Percentiles rank a stretch among this genome's conserved stretches.
These are phyloP conservation scores for Pogona vitticeps DNA, from an alignment of 2,113 vertebrate species.

Conservation along the genomic window DNA sequence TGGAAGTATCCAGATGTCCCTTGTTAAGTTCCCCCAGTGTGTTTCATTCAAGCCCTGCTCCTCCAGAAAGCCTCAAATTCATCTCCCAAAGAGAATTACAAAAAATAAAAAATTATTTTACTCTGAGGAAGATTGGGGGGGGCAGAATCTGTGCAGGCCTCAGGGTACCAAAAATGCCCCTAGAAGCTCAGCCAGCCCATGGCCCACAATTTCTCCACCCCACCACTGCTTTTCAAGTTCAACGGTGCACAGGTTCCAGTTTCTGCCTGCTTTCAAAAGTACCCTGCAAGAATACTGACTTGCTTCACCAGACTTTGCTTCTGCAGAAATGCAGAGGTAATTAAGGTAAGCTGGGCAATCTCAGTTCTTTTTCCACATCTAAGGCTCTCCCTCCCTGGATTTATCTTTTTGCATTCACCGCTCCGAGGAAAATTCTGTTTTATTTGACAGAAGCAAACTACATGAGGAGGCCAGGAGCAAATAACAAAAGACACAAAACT, in stretches of 20 bases:
- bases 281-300: conserved; percentile 31
- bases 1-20: too few species aligned
- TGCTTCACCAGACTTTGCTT: conserved; percentile 35
- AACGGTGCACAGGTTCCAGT: not conserved
- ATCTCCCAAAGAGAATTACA: too few species aligned
- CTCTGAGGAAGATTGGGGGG: too few species aligned
- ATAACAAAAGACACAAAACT: conserved; percentile 48
- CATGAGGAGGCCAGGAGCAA: conserved; percentile 47
- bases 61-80: too few species aligned
- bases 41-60: too few species aligned
- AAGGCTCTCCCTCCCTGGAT: conserved; percentile 49
- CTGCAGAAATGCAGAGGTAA: conserved; percentile 50
- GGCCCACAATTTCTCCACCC: too few species aligned
- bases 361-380: conserved; percentile 42
- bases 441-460: conserved; percentile 52
- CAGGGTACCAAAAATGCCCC: too few species aligned
- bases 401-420: conserved; percentile 46
- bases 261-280: conserved; percentile 1
- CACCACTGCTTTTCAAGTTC: too few species aligned
- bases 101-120: too few species aligned
- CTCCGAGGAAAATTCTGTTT: conserved; percentile 52
- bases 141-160: too few species aligned
- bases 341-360: conserved; percentile 54
- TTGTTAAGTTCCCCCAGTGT: too few species aligned
- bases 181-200: too few species aligned